Base-by-base conservation (phyloP, 1,140 invertebrate genomes). In the Bombus sylvicola region DNA sequence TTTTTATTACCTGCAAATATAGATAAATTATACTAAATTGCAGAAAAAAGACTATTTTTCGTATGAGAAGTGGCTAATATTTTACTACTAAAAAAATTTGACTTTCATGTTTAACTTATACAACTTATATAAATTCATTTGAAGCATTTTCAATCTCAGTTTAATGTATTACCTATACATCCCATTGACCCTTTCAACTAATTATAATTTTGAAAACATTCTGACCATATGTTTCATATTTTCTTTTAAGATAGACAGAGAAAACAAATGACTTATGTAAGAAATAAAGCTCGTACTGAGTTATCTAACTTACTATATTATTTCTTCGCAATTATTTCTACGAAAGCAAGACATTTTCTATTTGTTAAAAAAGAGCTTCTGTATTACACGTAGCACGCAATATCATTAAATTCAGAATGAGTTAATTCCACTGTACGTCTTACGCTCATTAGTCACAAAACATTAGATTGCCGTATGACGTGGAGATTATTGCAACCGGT, bases 401-500 rank as follows among this genome's bases (percentile, higher is more conserved):
- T 62, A 62, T n/a, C 18, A 37, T 68, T 37, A 22, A 68, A 22
- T 31, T 34, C n/a, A 37, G 31, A 68, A 68, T 68, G 31, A 37
- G 18, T 37, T 28, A 39, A 22, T 22, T 39, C 37, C 37, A 28
- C 8, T 18, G 37, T 12, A n/a, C 39, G 12, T 41, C 39, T 72
- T 72, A 8, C 69, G 28, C 28, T 72, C 39, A 43, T 72, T 72
- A 72, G 13, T 73, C 71, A 47, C 15, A 73, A n/a, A 47, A 73
- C 28, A 43, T 31, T 31, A 47, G 31, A 73, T 73, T 43, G 15
- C 71, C 39, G n/a, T 47, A 13, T 28, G 69, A 72, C 39, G 39
- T 72, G 37, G n/a, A 31, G 13, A 73, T 73, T 31, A 73, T 43
- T 43, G 41, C 71, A 43, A 43, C 13, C 41, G 28, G 15, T 31